These are phyloP conservation scores for Leucophenga varia DNA, from an alignment of 1,140 invertebrate genomes.

Conservation along the genomic window DNA sequence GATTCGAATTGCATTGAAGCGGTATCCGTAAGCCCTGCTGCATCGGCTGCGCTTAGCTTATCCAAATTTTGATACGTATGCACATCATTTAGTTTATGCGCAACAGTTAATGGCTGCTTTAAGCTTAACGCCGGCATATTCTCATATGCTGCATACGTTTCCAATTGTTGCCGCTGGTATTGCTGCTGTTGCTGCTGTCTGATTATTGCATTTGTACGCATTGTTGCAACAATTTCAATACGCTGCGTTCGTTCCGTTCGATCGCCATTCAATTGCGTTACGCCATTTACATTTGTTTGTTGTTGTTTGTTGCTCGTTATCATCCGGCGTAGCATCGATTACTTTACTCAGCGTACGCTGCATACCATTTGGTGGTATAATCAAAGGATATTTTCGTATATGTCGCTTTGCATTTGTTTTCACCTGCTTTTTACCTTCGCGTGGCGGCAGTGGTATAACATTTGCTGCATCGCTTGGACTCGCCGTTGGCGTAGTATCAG, in stretches of 20 bases:
- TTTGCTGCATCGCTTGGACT: conserved; percentile 61
- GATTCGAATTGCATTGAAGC: conserved; percentile 53
- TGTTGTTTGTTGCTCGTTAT: conserved; percentile 18
- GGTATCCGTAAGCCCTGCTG: conserved; percentile 43
- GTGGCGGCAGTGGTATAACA: conserved; percentile 79
- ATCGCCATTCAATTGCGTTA: conserved; percentile 3
- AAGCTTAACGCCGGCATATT: conserved; percentile 27
- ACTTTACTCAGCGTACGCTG: conserved; percentile 66
- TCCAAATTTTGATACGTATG: conserved; percentile 52
- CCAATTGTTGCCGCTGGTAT: background rate
- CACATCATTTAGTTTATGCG: background rate
- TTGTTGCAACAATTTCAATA: conserved; percentile 39
- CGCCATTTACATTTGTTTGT: too few relatives aligned
- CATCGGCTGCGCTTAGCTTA: conserved; percentile 35
- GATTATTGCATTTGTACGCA: conserved; percentile 22
- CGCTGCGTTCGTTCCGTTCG: conserved; percentile 9
- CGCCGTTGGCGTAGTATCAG: background rate
- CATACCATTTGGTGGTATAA: conserved; percentile 70
- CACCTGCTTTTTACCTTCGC: conserved; percentile 72
- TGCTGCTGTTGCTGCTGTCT: conserved; percentile 3
- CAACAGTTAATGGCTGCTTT: conserved; percentile 3
- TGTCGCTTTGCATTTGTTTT: conserved; percentile 70
- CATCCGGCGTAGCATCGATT: conserved; percentile 51
- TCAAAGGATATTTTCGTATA: conserved; percentile 84
- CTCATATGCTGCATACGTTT: conserved; percentile 30